Evolutionary conservation across 2,113 vertebrate genomes (phyloP), one percentile per base, ranked within the genome.

Genomic region (Uria aalge): DNA sequence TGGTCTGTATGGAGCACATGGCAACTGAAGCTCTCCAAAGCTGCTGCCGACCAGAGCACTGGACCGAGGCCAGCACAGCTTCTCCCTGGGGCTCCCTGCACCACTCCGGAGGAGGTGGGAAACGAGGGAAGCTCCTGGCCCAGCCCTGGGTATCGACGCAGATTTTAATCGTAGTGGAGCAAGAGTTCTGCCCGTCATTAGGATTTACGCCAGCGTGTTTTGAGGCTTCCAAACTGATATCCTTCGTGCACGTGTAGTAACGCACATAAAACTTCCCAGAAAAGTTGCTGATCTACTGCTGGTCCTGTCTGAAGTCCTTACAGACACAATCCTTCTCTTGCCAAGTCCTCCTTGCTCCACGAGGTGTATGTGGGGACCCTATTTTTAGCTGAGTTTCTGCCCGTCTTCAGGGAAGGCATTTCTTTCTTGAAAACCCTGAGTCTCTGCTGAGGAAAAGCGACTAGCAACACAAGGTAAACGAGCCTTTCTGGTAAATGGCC

Each of bases 1-100:
- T 1, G 0, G 3, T 18, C 27, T 9, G n/a, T 43, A 13, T 43
- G 7, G 40, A 26, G 78, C 40, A 4, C 2, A 1, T 8, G 30
- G 12, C 0, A 3, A 8, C 1, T 9, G 55, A 40, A 60, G 36
- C 48, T 55, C 47, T 48, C 26, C 0, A 3, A n/a, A 73, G 55
- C 71, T 59, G 55, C 64, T 68, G 43, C 43, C 1, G 2, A 29
- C n/a, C 41, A 8, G 3, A 36, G 53, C 0, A 5, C 79, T 24
- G 57, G 88, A 26, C 9, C 2, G 0, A 36, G 75, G 67, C 77
- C 81, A 71, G 88, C 3, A 2, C 56, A 47, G 60, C 52, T 26
- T 67, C 75, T 91, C 17, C 53, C 4, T 0, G 0, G 43, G 59
- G 63, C 84, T 50, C 23, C 45, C 32, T 17, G 21, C 53, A 17